A percentile compares a stretch with the other conserved stretches of the same genome.
These are phyloP conservation scores for Drosophila carrolli DNA, from an alignment of 1,140 invertebrate species.

Conservation along the genomic window DNA sequence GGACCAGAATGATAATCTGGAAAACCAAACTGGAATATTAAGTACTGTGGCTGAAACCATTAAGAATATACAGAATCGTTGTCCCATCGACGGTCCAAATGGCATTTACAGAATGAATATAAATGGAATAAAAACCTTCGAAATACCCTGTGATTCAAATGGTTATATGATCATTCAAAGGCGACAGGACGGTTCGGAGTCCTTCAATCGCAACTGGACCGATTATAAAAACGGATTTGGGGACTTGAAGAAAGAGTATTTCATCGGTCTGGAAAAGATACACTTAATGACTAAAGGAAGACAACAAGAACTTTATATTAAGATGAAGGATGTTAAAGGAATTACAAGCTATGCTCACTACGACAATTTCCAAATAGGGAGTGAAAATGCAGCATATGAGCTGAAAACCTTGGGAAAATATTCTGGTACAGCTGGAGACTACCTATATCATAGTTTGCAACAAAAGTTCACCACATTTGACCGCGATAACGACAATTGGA, in stretches of 20 bases:
- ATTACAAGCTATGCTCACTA: conserved; percentile 8
- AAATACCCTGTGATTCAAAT: background rate
- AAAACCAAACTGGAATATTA: too few species aligned
- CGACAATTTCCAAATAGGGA: background rate
- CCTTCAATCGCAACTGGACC: conserved; percentile 87
- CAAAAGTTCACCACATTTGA: background rate
- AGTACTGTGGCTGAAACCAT: too few species aligned
- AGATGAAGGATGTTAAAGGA: conserved; percentile 86
- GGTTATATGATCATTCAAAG: conserved; percentile 88
- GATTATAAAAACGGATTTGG: conserved; percentile 88
- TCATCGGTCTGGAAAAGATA: conserved; percentile 87
- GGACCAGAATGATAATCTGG: too few species aligned
- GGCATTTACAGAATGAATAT: background rate
- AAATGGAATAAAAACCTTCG: background rate
- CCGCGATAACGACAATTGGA: background rate
- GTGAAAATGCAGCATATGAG: background rate
- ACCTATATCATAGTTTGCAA: background rate
- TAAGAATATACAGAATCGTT: background rate
- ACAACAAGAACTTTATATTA: conserved; percentile 87
- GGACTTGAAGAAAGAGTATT: conserved; percentile 87
- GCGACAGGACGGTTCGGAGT: conserved; percentile 86
- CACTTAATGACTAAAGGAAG: conserved; percentile 85
- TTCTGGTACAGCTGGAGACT: background rate
- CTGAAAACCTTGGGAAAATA: background rate
- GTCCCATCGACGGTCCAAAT: background rate